phyloP scores from a whole-genome alignment of 2,888 invertebrate species.

The Coremacera marginata region DNA sequence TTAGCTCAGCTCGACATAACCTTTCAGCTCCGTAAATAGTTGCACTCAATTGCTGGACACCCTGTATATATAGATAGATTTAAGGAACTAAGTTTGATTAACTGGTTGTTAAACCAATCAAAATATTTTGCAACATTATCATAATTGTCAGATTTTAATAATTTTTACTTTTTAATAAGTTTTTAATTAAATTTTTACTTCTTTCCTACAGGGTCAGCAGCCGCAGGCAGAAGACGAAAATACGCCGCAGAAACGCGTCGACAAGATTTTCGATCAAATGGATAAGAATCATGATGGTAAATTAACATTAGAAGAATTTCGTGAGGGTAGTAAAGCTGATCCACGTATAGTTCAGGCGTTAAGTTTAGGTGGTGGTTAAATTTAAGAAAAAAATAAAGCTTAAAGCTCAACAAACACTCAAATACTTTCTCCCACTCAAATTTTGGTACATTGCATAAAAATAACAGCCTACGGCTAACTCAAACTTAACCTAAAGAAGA shows the following conservation, averaged over 20 bases:
- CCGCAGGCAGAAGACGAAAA: slow-evolving; percentile 91
- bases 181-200: neutral
- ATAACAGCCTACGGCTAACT: neutral
- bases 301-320: slow-evolving; percentile 96
- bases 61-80: no score
- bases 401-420: neutral
- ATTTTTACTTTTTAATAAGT: neutral
- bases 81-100: no score
- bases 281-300: slow-evolving; percentile 99
- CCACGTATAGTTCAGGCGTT: slow-evolving; percentile 98
- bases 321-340: slow-evolving; percentile 98
- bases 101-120: no score
- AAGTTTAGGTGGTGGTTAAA: slow-evolving; percentile 83
- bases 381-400: slow-evolving; percentile 4
- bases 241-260: slow-evolving; percentile 94
- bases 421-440: neutral
- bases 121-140: no score
- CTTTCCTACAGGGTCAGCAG: slow-evolving; percentile 81
- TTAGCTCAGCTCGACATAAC: no score
- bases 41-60: no score
- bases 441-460: neutral
- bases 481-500: neutral
- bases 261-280: slow-evolving; percentile 99
- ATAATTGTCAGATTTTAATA: no score
- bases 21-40: no score